Percentiles rank a stretch among this genome's conserved stretches.
Evolutionary conservation across 2,113 vertebrate species (phyloP).

Genomic region (Channa maculata): DNA sequence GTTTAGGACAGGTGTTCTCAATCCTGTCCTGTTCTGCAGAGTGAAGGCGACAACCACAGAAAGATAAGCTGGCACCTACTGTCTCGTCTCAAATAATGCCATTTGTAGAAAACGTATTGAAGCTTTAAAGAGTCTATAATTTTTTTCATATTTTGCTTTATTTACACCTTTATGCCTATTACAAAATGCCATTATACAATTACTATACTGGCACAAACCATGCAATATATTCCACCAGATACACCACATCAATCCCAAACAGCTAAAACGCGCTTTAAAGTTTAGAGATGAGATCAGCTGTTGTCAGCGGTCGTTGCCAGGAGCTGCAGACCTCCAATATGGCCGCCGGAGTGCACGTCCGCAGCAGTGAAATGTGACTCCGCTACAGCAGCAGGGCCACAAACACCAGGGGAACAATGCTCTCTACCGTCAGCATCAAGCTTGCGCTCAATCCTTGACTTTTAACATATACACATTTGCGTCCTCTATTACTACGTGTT

Average conservation of each 20-base stretch:
- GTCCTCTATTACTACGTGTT: background rate
- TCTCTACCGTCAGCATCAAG: conserved; percentile 38
- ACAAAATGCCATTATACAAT: too few relatives aligned
- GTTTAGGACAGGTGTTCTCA: too few relatives aligned
- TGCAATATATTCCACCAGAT: background rate
- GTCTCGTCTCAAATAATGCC: too few relatives aligned
- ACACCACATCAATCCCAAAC: background rate
- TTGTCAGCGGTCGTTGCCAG: conserved; percentile 5
- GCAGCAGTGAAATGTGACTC: conserved; percentile 69
- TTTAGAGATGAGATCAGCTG: conserved; percentile 41
- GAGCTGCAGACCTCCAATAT: conserved; percentile 18
- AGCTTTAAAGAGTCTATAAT: too few relatives aligned
- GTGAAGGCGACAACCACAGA: too few relatives aligned
- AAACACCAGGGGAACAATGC: conserved; percentile 77
- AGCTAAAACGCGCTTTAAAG: background rate
- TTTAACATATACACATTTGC: accelerated
- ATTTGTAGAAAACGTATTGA: too few relatives aligned
- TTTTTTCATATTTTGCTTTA: too few relatives aligned
- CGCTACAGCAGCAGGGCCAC: conserved; percentile 63
- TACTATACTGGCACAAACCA: too few relatives aligned
- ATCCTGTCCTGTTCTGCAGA: too few relatives aligned
- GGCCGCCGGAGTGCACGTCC: conserved; percentile 65
- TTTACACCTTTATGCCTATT: too few relatives aligned
- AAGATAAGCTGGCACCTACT: too few relatives aligned
- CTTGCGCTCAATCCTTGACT: too few relatives aligned